Percentiles rank a stretch among this genome's conserved stretches.
phyloP scores from a whole-genome alignment of 2,797 vertebrate species.

The Dendrocincla fuliginosa region DNA sequence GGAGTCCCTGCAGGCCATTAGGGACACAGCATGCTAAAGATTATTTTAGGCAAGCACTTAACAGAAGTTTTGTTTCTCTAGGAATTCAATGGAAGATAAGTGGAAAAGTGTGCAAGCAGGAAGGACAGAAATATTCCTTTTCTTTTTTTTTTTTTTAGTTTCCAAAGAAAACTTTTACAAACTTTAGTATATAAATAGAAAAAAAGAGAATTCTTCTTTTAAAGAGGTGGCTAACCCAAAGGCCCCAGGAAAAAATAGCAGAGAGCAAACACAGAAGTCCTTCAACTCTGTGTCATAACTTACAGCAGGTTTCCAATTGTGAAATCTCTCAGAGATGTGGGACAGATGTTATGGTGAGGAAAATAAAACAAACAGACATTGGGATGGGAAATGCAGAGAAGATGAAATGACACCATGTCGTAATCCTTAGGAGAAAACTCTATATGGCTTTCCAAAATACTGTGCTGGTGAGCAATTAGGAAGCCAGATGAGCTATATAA shows the following conservation, averaged over 20 bases:
- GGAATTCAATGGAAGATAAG: slow-evolving; percentile 13
- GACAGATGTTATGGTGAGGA: slow-evolving; percentile 60
- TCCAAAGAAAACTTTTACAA: slow-evolving; percentile 40
- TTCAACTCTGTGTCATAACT: slow-evolving; percentile 51
- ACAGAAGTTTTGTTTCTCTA: slow-evolving; percentile 17
- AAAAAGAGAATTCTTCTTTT: background rate
- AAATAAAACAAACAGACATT: slow-evolving; percentile 53
- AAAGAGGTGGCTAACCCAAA: slow-evolving; percentile 13
- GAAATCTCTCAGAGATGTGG: slow-evolving; percentile 42
- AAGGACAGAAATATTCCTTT: background rate
- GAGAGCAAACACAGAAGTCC: slow-evolving; percentile 19
- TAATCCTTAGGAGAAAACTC: slow-evolving; percentile 48
- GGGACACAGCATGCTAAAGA: background rate
- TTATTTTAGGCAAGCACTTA: slow-evolving; percentile 10
- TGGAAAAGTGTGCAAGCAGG: slow-evolving; percentile 14
- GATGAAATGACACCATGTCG: slow-evolving; percentile 8
- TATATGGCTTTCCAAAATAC: background rate
- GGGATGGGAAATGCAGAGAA: slow-evolving; percentile 45
- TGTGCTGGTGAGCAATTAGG: slow-evolving; percentile 7
- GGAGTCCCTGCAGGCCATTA: background rate
- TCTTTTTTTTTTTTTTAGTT: background rate
- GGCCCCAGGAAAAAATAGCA: slow-evolving; percentile 1
- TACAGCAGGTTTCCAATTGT: slow-evolving; percentile 57
- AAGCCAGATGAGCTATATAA: slow-evolving; percentile 18
- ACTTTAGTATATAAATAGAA: slow-evolving; percentile 11